Evolutionary conservation across 2,888 invertebrate species (phyloP).

Genomic region (Leptinotarsa haldemani): DNA sequence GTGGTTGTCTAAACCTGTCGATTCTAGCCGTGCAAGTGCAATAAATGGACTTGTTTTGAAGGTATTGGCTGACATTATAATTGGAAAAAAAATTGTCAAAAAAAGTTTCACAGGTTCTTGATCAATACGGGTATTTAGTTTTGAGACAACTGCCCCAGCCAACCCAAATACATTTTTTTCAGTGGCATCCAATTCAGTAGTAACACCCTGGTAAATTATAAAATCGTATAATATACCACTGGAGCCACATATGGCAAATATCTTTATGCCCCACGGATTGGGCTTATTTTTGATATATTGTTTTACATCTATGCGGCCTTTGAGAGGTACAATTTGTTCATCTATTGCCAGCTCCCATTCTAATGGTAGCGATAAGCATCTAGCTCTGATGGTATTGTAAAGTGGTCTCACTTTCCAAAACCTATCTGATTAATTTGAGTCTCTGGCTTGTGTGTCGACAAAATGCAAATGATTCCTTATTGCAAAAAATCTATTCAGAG

Average conservation of each 20-base stretch:
- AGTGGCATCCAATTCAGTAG: slow-evolving; percentile 22
- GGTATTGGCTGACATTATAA: slow-evolving; percentile 28
- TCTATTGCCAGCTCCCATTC: slow-evolving; percentile 33
- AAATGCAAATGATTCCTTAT: background rate
- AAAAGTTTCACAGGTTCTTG: slow-evolving; percentile 30
- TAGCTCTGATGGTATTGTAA: slow-evolving; percentile 41
- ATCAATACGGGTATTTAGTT: slow-evolving; percentile 36
- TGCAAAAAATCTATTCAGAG: slow-evolving; percentile 1
- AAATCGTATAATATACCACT: slow-evolving; percentile 29
- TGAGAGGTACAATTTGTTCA: slow-evolving; percentile 40
- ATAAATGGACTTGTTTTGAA: slow-evolving; percentile 27
- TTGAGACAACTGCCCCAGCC: slow-evolving; percentile 34
- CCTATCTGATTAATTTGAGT: slow-evolving; percentile 36
- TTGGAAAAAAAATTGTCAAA: slow-evolving; percentile 42
- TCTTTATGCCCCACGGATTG: slow-evolving; percentile 26
- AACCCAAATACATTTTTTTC: slow-evolving; percentile 23
- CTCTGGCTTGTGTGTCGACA: background rate
- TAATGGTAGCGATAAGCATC: slow-evolving; percentile 40
- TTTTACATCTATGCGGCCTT: slow-evolving; percentile 31
- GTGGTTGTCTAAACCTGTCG: slow-evolving; percentile 44
- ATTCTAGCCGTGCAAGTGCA: slow-evolving; percentile 38
- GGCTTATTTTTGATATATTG: slow-evolving; percentile 39
- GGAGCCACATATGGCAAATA: slow-evolving; percentile 28
- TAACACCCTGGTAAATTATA: slow-evolving; percentile 26
- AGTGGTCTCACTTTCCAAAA: slow-evolving; percentile 49